Conservation (phyloP, 2,888 invertebrate species). For the Cremastinae sp. region DNA sequence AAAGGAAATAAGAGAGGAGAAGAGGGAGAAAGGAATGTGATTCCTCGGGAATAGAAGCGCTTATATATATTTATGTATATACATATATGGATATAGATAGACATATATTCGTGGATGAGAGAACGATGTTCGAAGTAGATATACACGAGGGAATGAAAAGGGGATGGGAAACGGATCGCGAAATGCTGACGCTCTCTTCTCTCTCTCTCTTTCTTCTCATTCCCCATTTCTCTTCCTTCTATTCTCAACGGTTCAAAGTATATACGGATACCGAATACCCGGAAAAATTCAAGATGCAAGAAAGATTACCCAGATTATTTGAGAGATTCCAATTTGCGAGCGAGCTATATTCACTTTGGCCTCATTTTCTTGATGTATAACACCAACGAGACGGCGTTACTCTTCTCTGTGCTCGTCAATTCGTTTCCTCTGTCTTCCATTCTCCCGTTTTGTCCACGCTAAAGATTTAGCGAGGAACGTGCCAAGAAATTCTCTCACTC, state of each 20-base stretch:
- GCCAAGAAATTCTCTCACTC: conserved; percentile 35
- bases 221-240: conserved; percentile 1
- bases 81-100: not conserved
- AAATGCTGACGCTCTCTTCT: conserved; percentile 16
- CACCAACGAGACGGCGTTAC: conserved; percentile 8
- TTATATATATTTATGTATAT: not conserved
- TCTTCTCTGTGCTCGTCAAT: conserved; percentile 51
- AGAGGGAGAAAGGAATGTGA: conserved; percentile 26
- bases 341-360: conserved; percentile 9
- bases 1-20: conserved; percentile 4
- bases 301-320: conserved; percentile 60
- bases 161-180: conserved; percentile 14
- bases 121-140: conserved; percentile 21
- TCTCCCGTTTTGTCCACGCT: conserved; percentile 53
- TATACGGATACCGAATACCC: conserved; percentile 27
- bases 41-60: conserved; percentile 26
- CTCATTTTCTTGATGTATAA: conserved; percentile 42
- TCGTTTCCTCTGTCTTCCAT: conserved; percentile 47
- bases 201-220: not conserved
- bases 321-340: conserved; percentile 60
- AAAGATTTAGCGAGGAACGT: conserved; percentile 38
- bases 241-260: conserved; percentile 2
- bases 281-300: conserved; percentile 51
- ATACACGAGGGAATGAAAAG: conserved; percentile 8
- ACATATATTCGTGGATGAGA: conserved; percentile 1